Conservation (phyloP, 2,113 vertebrate genomes). For the Zootoca vivipara region DNA sequence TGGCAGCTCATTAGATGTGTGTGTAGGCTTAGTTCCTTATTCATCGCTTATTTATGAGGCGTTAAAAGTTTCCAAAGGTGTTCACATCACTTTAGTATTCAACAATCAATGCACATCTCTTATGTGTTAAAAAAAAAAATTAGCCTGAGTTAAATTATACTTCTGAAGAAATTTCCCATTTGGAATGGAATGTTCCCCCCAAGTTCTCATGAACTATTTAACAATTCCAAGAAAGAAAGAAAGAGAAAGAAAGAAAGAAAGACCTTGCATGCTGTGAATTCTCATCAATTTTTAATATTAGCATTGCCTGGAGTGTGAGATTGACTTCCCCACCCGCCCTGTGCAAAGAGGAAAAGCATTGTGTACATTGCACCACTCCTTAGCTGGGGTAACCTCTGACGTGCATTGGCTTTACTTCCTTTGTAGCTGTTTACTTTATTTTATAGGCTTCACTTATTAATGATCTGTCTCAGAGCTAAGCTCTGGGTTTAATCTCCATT, state of each 20-base stretch:
- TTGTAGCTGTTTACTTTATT: conserved; percentile 59
- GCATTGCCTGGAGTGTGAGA: conserved; percentile 68
- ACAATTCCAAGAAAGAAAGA: conserved; percentile 75
- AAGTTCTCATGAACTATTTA: conserved; percentile 82
- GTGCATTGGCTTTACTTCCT: conserved; percentile 67
- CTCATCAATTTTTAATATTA: conserved; percentile 80
- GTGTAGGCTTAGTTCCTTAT: conserved; percentile 51
- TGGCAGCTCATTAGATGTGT: conserved; percentile 58
- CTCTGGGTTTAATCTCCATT: conserved; percentile 35
- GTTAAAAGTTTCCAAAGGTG: conserved; percentile 60
- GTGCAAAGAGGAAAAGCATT: conserved; percentile 65
- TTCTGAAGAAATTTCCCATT: conserved; percentile 75
- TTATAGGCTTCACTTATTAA: conserved; percentile 62
- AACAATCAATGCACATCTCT: conserved; percentile 60
- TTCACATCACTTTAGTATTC: conserved; percentile 56
- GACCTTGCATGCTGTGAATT: conserved; percentile 71
- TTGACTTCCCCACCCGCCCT: conserved; percentile 71
- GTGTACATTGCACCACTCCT: conserved; percentile 53
- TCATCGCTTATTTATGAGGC: conserved; percentile 69
- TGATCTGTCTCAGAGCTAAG: conserved; percentile 64
- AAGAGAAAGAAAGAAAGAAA: conserved; percentile 45
- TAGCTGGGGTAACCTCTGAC: conserved; percentile 56
- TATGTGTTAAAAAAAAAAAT: conserved; percentile 50
- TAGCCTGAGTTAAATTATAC: conserved; percentile 70
- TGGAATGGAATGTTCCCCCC: conserved; percentile 66